Base-by-base conservation (phyloP, 1,140 invertebrate genomes). In the Orchestia grillus region DNA sequence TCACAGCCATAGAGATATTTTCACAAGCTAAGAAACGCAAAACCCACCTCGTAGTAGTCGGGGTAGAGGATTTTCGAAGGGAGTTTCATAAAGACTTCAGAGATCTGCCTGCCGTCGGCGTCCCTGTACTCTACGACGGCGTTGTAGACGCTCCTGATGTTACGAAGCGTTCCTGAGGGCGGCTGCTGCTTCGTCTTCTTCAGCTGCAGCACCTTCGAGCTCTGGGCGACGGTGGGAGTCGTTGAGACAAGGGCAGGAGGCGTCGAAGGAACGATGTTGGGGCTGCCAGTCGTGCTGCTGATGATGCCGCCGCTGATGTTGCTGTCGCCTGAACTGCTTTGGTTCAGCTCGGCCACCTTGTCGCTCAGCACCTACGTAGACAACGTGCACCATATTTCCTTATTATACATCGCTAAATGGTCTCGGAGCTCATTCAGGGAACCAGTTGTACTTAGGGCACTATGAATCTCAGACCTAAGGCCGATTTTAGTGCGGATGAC, bases 41-140 rank as follows among this genome's bases (percentile, higher is more conserved):
- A 40, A 41, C 45, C 45, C 3, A 99, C 98, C 97, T 99, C 96
- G 90, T 96, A 97, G 87, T 97, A 97, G 94, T 97, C 96, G 16
- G 96, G 96, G 94, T 97, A 96, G 41, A 96, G 96, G 40, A 95
- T 53, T 40, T 96, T 95, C 36, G 96, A 96, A 97, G 97, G 96
- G 77, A 99, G 99, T 97, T 99, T 99, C 98, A 99, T 99, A 97
- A 99, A 99, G 97, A 99, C 98, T 87, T 99, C 97, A 97, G 99
- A 99, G 0, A 99, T 98, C 96, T 98, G 98, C 47, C 99, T 98
- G 16, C 98, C 99, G 97, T 99, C 98, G 43, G 95, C 57, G 94
- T 96, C 96, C n/a, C 87, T 96, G 91, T 96, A 96, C 42, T 96
- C 96, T 6, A 95, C 91, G 44, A 96, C 95, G n/a, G 96, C 92